Base-by-base conservation (phyloP, 2,797 vertebrate genomes). In the Arnoldichthys spilopterus region DNA sequence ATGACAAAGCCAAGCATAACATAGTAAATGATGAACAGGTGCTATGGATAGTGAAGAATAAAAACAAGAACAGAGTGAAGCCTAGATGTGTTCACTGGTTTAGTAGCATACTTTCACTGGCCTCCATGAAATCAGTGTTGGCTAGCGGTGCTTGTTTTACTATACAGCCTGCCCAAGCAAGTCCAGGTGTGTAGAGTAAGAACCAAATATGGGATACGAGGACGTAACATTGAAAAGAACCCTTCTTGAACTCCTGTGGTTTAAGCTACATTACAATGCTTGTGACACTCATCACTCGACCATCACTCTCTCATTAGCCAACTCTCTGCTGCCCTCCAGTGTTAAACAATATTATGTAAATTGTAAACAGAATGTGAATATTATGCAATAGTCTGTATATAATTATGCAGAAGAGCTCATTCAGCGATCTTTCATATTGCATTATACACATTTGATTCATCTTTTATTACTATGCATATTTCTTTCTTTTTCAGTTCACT, bases 241-340 rank as follows among this genome's bases (percentile, higher is more conserved):
- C 72, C 28, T 12, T 66, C 53, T 62, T 78, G 70, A 84, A 75
- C 74, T 77, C 32, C 24, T 56, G 18, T 16, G 37, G 11, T 59
- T 26, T 64, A 64, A 64, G 34, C 40, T 45, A 47, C 43, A 34
- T 69, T 26, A 45, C 20, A 72, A 51, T 64, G 49, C 24, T 77
- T 18, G 58, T 77, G 47, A 49, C 64, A 56, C n/a, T 22, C 40
- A 11, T 18, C 30, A 47, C 62, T 63, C 51, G 45, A 26, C 62
- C 40, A 76, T 72, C 53, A 68, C 34, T 72, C 40, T 64, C 12
- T 58, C 37, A 51, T 1, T 28, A 69, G 43, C 61, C 51, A n/a
- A 69, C 61, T 70, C 71, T 40, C 51, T 72, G 63, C 73, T 79
- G 76, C 63, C 79, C 77, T 54, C 69, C 45, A 45, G 79, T 76